phyloP scores from a whole-genome alignment of 2,113 vertebrate genomes.

The Hepsetus odoe region DNA sequence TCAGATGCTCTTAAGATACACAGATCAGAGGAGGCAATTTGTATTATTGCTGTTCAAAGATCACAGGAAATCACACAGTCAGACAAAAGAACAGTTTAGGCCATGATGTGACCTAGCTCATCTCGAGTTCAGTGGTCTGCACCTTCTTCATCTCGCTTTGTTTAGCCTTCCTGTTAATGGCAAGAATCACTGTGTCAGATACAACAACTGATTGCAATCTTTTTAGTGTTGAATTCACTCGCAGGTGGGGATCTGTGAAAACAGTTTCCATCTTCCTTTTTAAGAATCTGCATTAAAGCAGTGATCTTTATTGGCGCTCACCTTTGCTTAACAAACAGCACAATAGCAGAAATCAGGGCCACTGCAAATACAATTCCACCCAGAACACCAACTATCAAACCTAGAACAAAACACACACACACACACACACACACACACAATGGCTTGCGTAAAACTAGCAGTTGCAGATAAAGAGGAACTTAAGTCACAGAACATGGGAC shows the following conservation, averaged over 20 bases:
- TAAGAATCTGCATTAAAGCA: neutral
- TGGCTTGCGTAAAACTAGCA: too few species aligned
- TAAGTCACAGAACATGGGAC: too few species aligned
- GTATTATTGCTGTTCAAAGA: neutral
- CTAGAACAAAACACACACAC: constrained; percentile 40
- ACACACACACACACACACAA: neutral
- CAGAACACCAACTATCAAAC: constrained; percentile 60
- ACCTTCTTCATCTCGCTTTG: constrained; percentile 27
- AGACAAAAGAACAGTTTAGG: neutral
- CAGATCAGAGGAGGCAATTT: neutral
- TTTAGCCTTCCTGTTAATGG: constrained; percentile 39
- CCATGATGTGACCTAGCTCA: constrained; percentile 18
- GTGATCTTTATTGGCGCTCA: constrained; percentile 17
- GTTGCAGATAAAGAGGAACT: neutral
- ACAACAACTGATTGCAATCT: neutral
- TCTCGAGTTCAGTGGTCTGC: constrained; percentile 46
- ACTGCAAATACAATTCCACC: constrained; percentile 59
- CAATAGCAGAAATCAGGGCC: constrained; percentile 46
- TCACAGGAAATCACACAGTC: neutral
- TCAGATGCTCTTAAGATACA: neutral
- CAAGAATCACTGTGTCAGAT: too few species aligned
- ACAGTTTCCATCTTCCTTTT: neutral
- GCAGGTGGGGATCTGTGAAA: too few species aligned
- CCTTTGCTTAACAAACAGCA: constrained; percentile 54
- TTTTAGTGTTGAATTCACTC: neutral